Evolutionary conservation across 2,888 invertebrate genomes (phyloP), one percentile per base, ranked within the genome.

Genomic region (Meteorus colon): DNA sequence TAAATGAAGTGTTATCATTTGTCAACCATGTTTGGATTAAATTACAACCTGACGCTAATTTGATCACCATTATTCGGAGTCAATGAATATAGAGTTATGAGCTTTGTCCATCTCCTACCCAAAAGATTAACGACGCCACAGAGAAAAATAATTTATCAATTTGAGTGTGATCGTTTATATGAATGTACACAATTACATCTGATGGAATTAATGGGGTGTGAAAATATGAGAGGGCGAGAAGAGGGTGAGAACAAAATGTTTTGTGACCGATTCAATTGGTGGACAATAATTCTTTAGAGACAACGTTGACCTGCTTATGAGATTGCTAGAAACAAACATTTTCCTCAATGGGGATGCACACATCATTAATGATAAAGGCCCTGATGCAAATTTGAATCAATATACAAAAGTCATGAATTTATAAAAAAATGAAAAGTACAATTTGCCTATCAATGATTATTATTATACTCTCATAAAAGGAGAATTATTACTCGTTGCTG

Each of bases 1-100:
- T 69, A 77, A 76, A 78, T 19, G 4, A 55, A 27, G 41, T 51
- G 29, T 48, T 65, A 65, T 65, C 34, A 12, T 65, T 65, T 37
- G 16, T 62, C 62, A 31, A 62, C 5, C 27, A 29, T 6, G 41
- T n/a, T 62, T 62, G 4, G n/a, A 62, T 14, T 14, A 4, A 8
- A 55, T 4, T 55, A 19, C 19, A 55, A 1, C 6, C 1, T 19
- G 19, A 55, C 19, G 10, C 55, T 55, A 6, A 19, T 55, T 55
- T 19, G 5, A 55, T 6, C 55, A 2, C 19, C 8, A 55, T 19
- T 24, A 55, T 19, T 55, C 8, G 19, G 1, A 55, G 19, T 6
- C 55, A 55, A 55, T 55, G 55, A 55, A 55, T 19, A 55, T 55
- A 55, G 55, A 55, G 6, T 55, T n/a, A 31, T 62, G 27, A 62